Base-by-base conservation (phyloP, 2,797 vertebrate species). In the Catamblyrhynchus diadema region DNA sequence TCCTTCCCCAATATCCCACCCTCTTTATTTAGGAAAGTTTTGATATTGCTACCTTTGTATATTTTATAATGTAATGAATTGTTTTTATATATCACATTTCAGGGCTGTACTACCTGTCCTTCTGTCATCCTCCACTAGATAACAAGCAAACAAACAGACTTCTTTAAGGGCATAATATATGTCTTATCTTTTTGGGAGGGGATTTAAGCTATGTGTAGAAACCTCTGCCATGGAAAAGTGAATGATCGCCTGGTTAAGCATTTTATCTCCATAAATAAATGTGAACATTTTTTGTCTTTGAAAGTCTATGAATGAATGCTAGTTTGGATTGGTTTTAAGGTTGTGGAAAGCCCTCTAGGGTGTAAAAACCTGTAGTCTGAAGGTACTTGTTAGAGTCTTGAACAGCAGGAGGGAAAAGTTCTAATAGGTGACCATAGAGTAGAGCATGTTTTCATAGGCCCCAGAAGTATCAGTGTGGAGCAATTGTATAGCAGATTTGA, bases 231-330 rank as follows among this genome's bases (percentile, higher is more conserved):
- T 23, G 19, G 41, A 92, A 81, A 91, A 95, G 25, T n/a, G 77
- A 93, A 77, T 74, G 28, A 71, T 75, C 3, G 8, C 28, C 61
- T 86, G 28, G 30, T 94, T 93, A 92, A 91, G 32, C 25, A 94
- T 96, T 96, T 96, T 90, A 64, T 85, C 48, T 83, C 70, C 42
- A 60, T 81, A 80, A 94, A 78, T 45, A 89, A 89, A 74, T 90
- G 42, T 27, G 13, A 11, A 13, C 8, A 14, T 48, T 60, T 64
- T 94, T 81, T 64, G 24, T 81, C 86, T 88, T 74, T 88, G 50
- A 77, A 77, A 93, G 70, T 94, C 54, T 94, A 6, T 69, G 78
- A 96, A 84, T 22, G 33, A 75, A 48, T 78, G 41, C 35, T 91
- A 28, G 35, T 79, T 44, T 94, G 80, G 30, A 71, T 91, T 62